Conservation (phyloP, 2,888 invertebrate genomes). For the Harpalus rubripes region DNA sequence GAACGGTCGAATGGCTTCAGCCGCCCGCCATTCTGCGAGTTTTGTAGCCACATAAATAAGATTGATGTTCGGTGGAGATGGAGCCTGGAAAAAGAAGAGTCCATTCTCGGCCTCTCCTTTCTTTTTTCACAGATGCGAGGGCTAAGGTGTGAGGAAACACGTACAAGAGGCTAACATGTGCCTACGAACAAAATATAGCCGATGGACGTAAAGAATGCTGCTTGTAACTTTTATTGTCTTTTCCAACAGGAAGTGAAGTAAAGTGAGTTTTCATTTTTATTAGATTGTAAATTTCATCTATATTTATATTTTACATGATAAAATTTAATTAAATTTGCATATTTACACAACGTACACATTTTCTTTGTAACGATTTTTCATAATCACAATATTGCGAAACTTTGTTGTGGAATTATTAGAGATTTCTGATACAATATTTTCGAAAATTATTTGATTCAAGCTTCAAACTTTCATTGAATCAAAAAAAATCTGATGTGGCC, state of each 20-base stretch:
- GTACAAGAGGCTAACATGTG: conserved; percentile 1
- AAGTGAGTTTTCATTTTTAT: neutral
- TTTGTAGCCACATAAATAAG: conserved; percentile 78
- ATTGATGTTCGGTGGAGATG: conserved; percentile 74
- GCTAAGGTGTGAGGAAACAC: conserved; percentile 41
- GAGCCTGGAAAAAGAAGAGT: conserved; percentile 69
- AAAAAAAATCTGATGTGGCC: too few species aligned
- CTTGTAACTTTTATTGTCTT: neutral
- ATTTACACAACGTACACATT: too few species aligned
- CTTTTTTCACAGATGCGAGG: conserved; percentile 33
- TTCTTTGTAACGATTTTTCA: too few species aligned
- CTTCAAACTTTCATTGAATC: too few species aligned
- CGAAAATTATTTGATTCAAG: too few species aligned
- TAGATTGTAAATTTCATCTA: neutral
- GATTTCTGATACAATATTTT: too few species aligned
- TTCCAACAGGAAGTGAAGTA: neutral
- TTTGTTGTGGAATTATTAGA: too few species aligned
- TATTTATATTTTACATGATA: neutral
- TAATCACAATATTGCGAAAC: too few species aligned
- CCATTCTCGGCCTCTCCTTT: conserved; percentile 66
- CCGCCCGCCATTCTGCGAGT: conserved; percentile 75
- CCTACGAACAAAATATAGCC: conserved; percentile 15
- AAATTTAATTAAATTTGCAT: too few species aligned
- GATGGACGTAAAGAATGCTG: neutral
- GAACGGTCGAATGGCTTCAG: conserved; percentile 71